Base-by-base conservation (phyloP, 1,140 invertebrate species). In the Mycetomoellerius zeteki region DNA sequence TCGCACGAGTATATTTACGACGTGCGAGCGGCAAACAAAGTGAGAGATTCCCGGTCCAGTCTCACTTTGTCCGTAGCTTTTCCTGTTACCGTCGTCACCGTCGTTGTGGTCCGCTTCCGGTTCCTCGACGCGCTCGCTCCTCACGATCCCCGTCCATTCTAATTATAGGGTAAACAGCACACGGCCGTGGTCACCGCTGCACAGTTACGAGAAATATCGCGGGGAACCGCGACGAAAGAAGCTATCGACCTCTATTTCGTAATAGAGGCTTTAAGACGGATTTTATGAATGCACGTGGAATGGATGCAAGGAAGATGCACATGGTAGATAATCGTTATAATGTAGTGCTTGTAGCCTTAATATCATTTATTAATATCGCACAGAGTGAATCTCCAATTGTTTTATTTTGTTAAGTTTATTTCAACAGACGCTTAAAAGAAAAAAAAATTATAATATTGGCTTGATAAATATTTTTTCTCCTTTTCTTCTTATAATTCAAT, bases 161-260 rank as follows among this genome's bases (percentile, higher is more conserved):
- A 84, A 84, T 84, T 84, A 84, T 84, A 84, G 80, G 69, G 56
- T 73, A 73, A 82, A 82, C 52, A 69, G 30, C 30, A 27, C 47
- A 37, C 60, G 16, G 60, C 14, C 43, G 64, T 64, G 65, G 24
- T 21, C 77, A 65, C 19, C 37, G 52, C 12, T 27, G 24, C 21
- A 60, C 47, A 52, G 52, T 81, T n/a, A 47, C 24, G 54, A 84
- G 54, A 84, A 75, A 62, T 82, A 84, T 62, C 47, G 56, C 37
- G 27, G 54, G 27, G 43, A 47, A 72, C 33, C 12, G 10, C 14
- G 24, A 58, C 50, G 33, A n/a, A 24, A 73, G 69, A 33, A 84
- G 69, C 43, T 75, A 30, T 84, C n/a, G 69, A 73, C 69, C 80
- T 62, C 69, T 19, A 56, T 84, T 84, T 84, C 54, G 37, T 84